Base-by-base conservation (phyloP, 2,797 vertebrate genomes). In the Falco columbarius region DNA sequence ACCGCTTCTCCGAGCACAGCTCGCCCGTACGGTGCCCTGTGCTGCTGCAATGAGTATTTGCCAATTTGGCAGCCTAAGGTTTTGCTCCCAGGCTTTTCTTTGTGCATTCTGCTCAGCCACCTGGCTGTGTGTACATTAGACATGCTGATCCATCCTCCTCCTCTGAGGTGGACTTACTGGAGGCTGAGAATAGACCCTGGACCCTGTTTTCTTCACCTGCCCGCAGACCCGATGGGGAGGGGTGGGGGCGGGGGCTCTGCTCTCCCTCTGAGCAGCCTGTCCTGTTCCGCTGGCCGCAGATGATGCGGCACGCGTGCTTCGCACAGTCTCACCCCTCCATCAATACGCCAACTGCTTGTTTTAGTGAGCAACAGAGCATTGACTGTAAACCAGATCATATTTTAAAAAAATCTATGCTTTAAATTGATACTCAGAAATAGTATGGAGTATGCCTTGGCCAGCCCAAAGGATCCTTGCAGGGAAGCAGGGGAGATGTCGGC, bases 391-490 rank as follows among this genome's bases (percentile, higher is more conserved):
- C 11, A 20, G 29, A 13, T 42, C 40, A 15, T 42, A 42, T 42
- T 42, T 42, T 42, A 3, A 6, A 42, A 42, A 42, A 42, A 42
- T 32, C 12, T 32, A 6, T 38, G 13, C 6, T 54, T 54, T 65
- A 19, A 44, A 42, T 23, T 29, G 32, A 9, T 19, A 44, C 13
- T n/a, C 36, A 8, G 22, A n/a, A n/a, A 21, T 42, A 17, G 9
- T 26, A 17, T 1, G 17, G 59, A 5, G 36, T 8, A 3, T 52
- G 6, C 44, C 36, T 29, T 1, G 1, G 46, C 20, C 32, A 52
- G 46, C 46, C 55, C 59, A n/a, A 10, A 10, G 2, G 19, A 22
- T 10, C 10, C 10, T 34, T 19, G 66, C 66, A 29, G 44, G 36
- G 44, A 30, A 24, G 66, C 55, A 23, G 44, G 38, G 75, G 49